Evolutionary conservation across 1,140 invertebrate genomes (phyloP).

Genomic region (Chelonus insularis): DNA sequence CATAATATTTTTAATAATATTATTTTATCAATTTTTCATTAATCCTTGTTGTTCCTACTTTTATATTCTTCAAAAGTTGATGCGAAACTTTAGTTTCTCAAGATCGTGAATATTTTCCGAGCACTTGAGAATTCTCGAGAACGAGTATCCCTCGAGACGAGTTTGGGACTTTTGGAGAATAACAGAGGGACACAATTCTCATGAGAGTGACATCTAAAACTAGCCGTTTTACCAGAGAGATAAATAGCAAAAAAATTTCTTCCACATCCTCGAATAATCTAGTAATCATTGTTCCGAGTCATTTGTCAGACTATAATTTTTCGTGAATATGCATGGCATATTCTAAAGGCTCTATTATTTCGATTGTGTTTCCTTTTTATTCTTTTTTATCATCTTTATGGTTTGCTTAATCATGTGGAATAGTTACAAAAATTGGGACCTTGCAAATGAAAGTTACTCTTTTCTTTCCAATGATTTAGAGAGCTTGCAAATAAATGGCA

Average conservation of each 20-base stretch:
- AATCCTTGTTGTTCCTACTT: neutral
- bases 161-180: slow-evolving; percentile 23
- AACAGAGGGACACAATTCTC: slow-evolving; percentile 7
- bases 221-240: slow-evolving; percentile 6
- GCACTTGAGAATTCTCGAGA: slow-evolving; percentile 29
- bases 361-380: neutral
- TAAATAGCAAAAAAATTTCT: slow-evolving; percentile 21
- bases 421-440: neutral
- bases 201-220: neutral
- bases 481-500: no score
- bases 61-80: slow-evolving; percentile 8
- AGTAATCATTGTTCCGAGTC: slow-evolving; percentile 17
- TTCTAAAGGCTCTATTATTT: slow-evolving; percentile 2
- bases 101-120: slow-evolving; percentile 35
- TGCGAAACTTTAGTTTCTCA: slow-evolving; percentile 32
- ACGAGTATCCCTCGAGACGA: slow-evolving; percentile 19
- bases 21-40: no score
- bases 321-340: neutral
- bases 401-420: neutral
- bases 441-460: no score
- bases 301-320: slow-evolving; percentile 21
- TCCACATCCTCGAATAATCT: slow-evolving; percentile 19
- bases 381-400: neutral
- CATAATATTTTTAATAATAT: no score
- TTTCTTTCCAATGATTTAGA: no score